Evolutionary conservation across 2,888 invertebrate species (phyloP).

Genomic region (Caenorhabditis drosophilae): DNA sequence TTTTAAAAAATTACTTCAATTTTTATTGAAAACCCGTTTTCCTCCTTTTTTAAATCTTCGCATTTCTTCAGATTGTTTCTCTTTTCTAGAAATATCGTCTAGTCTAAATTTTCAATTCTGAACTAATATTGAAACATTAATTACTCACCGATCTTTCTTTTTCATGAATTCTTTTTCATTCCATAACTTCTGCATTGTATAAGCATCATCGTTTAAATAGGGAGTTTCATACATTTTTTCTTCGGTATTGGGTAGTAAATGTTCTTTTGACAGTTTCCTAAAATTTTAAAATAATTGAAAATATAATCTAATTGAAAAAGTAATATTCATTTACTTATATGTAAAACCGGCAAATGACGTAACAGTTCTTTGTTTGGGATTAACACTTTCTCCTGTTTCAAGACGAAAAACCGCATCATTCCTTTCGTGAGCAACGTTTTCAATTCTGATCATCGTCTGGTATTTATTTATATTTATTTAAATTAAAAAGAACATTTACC

Average conservation of each 20-base stretch:
- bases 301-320: no score
- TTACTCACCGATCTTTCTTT: constrained; percentile 33
- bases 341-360: constrained; percentile 67
- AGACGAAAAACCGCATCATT: constrained; percentile 86
- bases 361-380: constrained; percentile 55
- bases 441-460: constrained; percentile 87
- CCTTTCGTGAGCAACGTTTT: constrained; percentile 87
- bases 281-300: no score
- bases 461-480: background rate
- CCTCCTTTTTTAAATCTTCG: constrained; percentile 46
- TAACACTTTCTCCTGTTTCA: constrained; percentile 82
- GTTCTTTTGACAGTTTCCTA: no score
- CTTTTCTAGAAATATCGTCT: constrained; percentile 27
- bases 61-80: constrained; percentile 43
- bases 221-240: constrained; percentile 66
- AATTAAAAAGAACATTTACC: constrained; percentile 23
- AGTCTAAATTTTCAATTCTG: constrained; percentile 14
- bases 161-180: constrained; percentile 62
- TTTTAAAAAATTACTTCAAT: no score
- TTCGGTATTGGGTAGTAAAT: constrained; percentile 46
- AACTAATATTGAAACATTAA: background rate
- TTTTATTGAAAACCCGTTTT: constrained; percentile 47
- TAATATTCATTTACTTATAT: constrained; percentile 58
- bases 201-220: constrained; percentile 66
- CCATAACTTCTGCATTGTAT: constrained; percentile 67